These are phyloP conservation scores for Ptyas mucosa DNA, from an alignment of 2,113 vertebrate genomes.

Conservation along the genomic window DNA sequence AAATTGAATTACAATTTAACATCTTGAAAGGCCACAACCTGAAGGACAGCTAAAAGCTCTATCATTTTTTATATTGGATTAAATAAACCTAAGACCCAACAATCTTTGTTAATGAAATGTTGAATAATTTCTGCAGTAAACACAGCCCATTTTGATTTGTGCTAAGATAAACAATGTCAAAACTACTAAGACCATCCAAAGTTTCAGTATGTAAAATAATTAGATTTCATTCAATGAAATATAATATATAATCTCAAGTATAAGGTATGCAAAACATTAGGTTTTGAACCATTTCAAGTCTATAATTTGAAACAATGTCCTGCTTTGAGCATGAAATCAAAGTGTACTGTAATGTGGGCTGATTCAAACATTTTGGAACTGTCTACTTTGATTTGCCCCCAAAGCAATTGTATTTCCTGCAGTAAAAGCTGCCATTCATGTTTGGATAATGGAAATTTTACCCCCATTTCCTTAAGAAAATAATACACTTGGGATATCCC, in stretches of 20 bases:
- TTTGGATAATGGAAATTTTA: not conserved
- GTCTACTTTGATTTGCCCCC: not conserved
- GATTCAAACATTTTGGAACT: not conserved
- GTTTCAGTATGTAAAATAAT: not conserved
- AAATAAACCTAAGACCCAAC: not conserved
- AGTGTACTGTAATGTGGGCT: not conserved
- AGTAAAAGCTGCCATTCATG: not conserved
- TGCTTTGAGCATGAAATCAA: not conserved
- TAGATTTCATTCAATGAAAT: not conserved
- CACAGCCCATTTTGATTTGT: not conserved
- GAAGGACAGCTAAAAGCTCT: not conserved
- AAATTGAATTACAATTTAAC: not conserved
- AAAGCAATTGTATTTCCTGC: not conserved
- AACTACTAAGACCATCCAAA: not conserved
- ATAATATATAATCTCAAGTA: not conserved
- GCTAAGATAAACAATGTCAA: not conserved
- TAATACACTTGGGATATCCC: not conserved
- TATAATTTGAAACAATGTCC: not conserved
- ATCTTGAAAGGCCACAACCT: not conserved
- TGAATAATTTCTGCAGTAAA: not conserved
- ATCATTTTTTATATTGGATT: not conserved
- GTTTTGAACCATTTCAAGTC: not conserved
- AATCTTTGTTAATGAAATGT: not conserved
- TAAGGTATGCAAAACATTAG: not conserved
- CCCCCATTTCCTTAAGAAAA: not conserved